Base-by-base conservation (phyloP, 2,888 invertebrate genomes). In the Nysson spinosus region DNA sequence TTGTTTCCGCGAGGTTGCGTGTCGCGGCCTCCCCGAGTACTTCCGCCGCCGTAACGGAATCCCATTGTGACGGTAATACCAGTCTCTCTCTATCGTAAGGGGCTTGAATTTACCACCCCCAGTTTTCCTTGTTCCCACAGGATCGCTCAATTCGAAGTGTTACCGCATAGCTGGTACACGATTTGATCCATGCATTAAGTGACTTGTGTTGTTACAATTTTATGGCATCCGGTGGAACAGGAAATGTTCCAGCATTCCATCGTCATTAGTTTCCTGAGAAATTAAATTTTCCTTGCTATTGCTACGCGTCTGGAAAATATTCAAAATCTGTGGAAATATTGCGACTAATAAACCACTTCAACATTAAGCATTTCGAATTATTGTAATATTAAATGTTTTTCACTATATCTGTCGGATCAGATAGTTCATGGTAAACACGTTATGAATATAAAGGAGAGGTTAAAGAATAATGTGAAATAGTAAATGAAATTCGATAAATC, bases 11-110 rank as follows among this genome's bases (percentile, higher is more conserved):
- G 67, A 28, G 22, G 69, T 60, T 69, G 69, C 69, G 69, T 69
- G 70, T 57, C 69, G 64, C 65, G 51, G 34, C 39, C 35, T 49
- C 39, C 28, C n/a, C 40, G 40, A 3, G 17, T 43, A 24, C 55
- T 72, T 75, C 74, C 74, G 69, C 16, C 16, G 12, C 52, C 61
- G 28, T 55, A 22, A 44, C 63, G 63, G 66, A 58, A 64, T 64
- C 66, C 69, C 75, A 75, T 75, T 75, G 75, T 75, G 26, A 67
- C 75, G 72, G 11, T 75, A 75, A 74, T 70, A 46, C 65, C 47
- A 42, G 40, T 35, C 60, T 64, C 62, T 37, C 61, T 68, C n/a
- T n/a, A n/a, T n/a, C n/a, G 65, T 66, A 61, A 54, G 32, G 20
- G 24, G 37, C n/a, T n/a, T n/a, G n/a, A n/a, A n/a, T n/a, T 42